Percentiles rank a stretch among this genome's conserved stretches.
Conservation (phyloP, 2,113 vertebrate species). For the Machaerirhynchus nigripectus region DNA sequence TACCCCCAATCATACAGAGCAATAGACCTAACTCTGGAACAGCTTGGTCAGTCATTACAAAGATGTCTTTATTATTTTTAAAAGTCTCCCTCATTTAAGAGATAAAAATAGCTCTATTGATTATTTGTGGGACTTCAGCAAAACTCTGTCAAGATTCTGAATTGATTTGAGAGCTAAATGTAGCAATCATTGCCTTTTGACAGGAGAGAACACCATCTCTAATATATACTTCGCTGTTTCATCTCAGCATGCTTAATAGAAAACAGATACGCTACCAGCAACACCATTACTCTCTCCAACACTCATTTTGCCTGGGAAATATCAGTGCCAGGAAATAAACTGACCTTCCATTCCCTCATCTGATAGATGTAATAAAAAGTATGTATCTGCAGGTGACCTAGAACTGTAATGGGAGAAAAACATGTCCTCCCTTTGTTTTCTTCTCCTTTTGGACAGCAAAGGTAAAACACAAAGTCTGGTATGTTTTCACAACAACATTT, state of each 20-base stretch:
- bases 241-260: slow-evolving; percentile 27
- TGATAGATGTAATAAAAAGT: background rate
- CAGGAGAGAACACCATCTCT: background rate
- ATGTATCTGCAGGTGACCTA: background rate
- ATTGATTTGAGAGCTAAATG: slow-evolving; percentile 31
- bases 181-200: slow-evolving; percentile 30
- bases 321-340: background rate
- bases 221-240: slow-evolving; percentile 27
- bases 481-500: background rate
- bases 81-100: background rate
- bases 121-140: slow-evolving; percentile 34
- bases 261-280: slow-evolving; percentile 30
- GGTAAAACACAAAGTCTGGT: background rate
- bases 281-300: background rate
- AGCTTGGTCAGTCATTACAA: slow-evolving; percentile 15
- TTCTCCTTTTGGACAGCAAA: background rate
- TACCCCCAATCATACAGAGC: background rate
- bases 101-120: slow-evolving; percentile 18
- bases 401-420: background rate
- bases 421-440: background rate
- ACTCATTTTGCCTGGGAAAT: background rate
- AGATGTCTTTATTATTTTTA: slow-evolving; percentile 49
- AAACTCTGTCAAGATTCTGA: slow-evolving; percentile 37
- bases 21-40: background rate
- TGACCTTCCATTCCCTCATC: background rate